Evolutionary conservation across 2,113 vertebrate species (phyloP).

Genomic region (Indicator indicator): DNA sequence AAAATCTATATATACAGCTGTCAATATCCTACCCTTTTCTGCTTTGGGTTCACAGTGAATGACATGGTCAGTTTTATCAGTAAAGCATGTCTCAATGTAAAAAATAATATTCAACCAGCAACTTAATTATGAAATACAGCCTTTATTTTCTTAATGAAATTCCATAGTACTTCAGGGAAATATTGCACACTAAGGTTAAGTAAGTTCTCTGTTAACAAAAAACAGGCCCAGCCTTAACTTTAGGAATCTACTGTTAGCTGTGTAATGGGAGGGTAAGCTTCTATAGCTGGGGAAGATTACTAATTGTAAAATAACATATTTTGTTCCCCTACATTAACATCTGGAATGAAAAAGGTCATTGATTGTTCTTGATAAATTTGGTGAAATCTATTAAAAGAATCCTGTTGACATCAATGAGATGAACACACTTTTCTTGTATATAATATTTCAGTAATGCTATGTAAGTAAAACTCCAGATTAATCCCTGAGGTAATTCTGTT

Average conservation of each 20-base stretch:
- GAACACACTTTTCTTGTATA: accelerated
- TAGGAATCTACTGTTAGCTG: not conserved
- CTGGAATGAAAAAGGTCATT: not conserved
- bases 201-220: constrained; percentile 61
- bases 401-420: not conserved
- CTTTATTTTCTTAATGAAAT: constrained; percentile 61
- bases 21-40: constrained; percentile 40
- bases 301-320: not conserved
- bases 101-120: not conserved
- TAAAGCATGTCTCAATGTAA: constrained; percentile 6
- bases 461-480: not conserved
- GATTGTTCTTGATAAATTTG: not conserved
- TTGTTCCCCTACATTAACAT: not conserved
- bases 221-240: constrained; percentile 20
- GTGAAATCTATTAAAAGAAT: constrained; percentile 5
- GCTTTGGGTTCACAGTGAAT: not conserved
- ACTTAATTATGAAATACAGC: constrained; percentile 46
- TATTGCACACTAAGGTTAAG: constrained; percentile 29
- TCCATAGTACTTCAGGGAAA: constrained; percentile 56
- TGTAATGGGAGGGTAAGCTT: not conserved
- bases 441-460: not conserved
- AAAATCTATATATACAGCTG: not conserved
- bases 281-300: not conserved
- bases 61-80: constrained; percentile 25
- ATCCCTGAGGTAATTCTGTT: not conserved